phyloP scores from a whole-genome alignment of 2,888 invertebrate genomes.

The Cephonodes hylas region DNA sequence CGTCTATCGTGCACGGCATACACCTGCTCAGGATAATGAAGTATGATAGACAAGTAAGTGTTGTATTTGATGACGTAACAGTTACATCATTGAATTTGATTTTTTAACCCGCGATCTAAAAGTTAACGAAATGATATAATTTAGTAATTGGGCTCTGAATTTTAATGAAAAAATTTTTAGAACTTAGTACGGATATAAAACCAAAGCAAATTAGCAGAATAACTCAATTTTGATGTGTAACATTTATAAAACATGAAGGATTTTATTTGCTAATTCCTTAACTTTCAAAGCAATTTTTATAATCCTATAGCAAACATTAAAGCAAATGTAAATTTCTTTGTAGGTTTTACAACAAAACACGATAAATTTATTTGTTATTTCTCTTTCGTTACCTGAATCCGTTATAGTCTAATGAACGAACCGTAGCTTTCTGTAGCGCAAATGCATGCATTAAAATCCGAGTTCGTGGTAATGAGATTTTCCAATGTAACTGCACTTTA shows the following conservation, averaged over 20 bases:
- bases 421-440: background rate
- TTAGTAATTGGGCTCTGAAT: no score
- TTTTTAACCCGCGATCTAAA: no score
- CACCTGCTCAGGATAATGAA: slow-evolving; percentile 95
- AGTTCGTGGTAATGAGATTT: slow-evolving; percentile 4
- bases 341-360: background rate
- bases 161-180: no score
- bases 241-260: no score
- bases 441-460: slow-evolving; percentile 15
- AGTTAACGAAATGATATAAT: no score
- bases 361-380: background rate
- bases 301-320: no score
- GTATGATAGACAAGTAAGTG: slow-evolving; percentile 91
- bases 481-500: background rate
- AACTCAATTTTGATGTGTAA: no score
- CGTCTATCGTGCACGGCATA: slow-evolving; percentile 95
- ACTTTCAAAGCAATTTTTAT: no score
- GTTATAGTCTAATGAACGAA: background rate
- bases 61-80: background rate
- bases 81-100: no score
- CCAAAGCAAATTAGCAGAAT: no score
- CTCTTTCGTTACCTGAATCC: background rate
- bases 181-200: no score
- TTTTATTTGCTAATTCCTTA: no score
- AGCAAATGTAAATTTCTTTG: background rate